Conservation (phyloP, 1,140 invertebrate genomes). For the Heliconius melpomene region DNA sequence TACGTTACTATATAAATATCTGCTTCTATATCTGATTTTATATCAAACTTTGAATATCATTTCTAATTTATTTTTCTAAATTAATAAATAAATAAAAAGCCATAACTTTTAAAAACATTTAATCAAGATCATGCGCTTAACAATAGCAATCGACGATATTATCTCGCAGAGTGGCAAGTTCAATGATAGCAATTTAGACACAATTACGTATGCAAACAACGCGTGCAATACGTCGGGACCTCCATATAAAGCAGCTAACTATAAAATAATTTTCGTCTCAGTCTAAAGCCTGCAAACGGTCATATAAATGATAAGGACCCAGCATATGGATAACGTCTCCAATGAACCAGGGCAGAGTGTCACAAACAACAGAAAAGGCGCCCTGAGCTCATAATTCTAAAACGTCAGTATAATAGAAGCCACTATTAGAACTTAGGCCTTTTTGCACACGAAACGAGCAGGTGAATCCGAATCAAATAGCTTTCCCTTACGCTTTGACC, state of each 20-base stretch:
- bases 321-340: constrained; percentile 61
- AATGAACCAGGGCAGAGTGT: constrained; percentile 74
- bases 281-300: constrained; percentile 43
- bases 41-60: no score
- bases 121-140: neutral
- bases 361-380: constrained; percentile 80
- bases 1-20: no score
- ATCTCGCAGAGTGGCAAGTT: constrained; percentile 70
- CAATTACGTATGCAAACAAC: constrained; percentile 66
- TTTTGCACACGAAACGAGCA: constrained; percentile 48
- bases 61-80: neutral
- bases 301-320: constrained; percentile 44
- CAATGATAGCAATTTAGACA: constrained; percentile 66
- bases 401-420: constrained; percentile 49
- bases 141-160: constrained; percentile 45
- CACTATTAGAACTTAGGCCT: constrained; percentile 55
- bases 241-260: constrained; percentile 69
- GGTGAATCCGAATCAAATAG: constrained; percentile 78
- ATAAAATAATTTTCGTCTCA: constrained; percentile 46
- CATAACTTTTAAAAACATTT: neutral
- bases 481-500: constrained; percentile 78
- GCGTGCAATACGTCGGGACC: constrained; percentile 53
- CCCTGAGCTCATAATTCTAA: constrained; percentile 51
- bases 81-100: neutral
- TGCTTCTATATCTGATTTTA: no score